Base-by-base conservation (phyloP, 2,797 vertebrate genomes). In the Cyclura pinguis region DNA sequence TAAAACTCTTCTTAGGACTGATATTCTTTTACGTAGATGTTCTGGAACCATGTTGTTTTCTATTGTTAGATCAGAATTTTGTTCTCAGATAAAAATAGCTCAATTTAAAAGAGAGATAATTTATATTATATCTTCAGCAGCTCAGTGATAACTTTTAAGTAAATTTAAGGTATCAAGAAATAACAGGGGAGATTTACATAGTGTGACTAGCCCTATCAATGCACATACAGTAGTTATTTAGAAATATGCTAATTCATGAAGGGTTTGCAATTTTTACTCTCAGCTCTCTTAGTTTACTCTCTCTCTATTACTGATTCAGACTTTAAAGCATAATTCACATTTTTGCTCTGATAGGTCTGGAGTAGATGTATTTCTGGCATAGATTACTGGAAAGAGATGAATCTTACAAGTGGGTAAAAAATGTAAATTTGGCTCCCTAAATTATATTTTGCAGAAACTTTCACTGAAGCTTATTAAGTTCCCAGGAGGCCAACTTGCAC, bases 371-470 rank as follows among this genome's bases (percentile, higher is more conserved):
- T 89, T 86, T 93, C 90, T 92, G 83, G 86, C 90, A 32, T 50
- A 93, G 16, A 77, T 13, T 85, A 47, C 72, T 92, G 62, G n/a
- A 86, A 93, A 93, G 89, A 91, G 47, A 74, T 74, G 10, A 89
- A 83, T 87, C 59, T 87, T 91, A 86, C 14, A 85, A 91, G 92
- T 69, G 88, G 27, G 16, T 59, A 84, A 92, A 94, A 84, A 88
- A 88, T 12, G 73, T 27, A 94, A 27, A 86, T 91, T 87, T 91
- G 84, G 32, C 12, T 91, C 38, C 38, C 89, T 86, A 88, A 91
- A 87, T 92, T 94, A 90, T n/a, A 90, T 29, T 38, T 92, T 90
- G 14, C 81, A 90, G n/a, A 92, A 92, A 20, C 57, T 38, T 92
- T 85, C 62, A 35, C 86, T 88, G 47, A 94, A 91, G 50, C 8